Percentiles rank a stretch among this genome's conserved stretches.
Evolutionary conservation across 2,113 vertebrate species (phyloP).

Genomic region (Aphyosemion australe): DNA sequence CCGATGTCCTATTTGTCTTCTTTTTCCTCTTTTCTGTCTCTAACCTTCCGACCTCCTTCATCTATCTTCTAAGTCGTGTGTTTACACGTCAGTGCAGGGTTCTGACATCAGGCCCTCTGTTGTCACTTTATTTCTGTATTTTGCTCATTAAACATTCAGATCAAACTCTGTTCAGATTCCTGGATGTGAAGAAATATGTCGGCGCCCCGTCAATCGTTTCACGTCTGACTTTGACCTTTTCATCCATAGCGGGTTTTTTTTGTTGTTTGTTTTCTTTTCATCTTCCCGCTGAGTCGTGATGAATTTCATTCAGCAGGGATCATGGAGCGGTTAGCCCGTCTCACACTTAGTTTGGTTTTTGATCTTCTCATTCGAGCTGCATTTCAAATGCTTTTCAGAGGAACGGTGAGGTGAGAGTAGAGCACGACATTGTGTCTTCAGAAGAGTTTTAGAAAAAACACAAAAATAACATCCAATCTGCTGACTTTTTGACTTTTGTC

Average conservation of each 20-base stretch:
- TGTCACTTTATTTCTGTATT: conserved; percentile 10
- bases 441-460: too few species aligned
- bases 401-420: neutral
- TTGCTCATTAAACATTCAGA: conserved; percentile 36
- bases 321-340: too few species aligned
- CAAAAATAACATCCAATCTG: too few species aligned
- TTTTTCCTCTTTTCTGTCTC: neutral
- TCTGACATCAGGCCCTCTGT: conserved; percentile 1
- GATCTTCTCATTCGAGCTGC: too few species aligned
- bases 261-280: neutral
- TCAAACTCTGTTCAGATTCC: conserved; percentile 5
- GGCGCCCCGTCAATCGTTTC: neutral
- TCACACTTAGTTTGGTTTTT: too few species aligned
- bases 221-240: conserved; percentile 9
- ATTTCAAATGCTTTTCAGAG: neutral
- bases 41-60: conserved; percentile 4
- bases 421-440: too few species aligned
- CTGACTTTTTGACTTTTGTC: too few species aligned
- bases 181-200: conserved; percentile 5
- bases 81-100: conserved; percentile 21
- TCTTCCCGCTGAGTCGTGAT: neutral
- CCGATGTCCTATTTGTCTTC: too few species aligned
- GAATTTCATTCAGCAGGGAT: too few species aligned
- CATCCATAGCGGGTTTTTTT: neutral
- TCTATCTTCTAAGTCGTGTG: neutral